Evolutionary conservation across 2,888 invertebrate genomes (phyloP).

Genomic region (Ptilodon capucinus): DNA sequence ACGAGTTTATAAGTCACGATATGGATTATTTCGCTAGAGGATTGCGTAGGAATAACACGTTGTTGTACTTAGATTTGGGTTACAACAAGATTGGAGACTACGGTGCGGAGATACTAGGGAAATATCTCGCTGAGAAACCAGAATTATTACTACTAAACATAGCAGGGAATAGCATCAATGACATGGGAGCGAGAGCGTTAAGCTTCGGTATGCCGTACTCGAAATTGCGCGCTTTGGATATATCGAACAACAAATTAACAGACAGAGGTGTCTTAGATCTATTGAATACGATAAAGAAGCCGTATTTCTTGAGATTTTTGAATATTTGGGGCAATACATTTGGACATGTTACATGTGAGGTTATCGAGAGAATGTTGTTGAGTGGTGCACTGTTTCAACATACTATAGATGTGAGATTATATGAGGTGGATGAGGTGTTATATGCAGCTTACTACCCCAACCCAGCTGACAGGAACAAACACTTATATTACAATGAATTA

Average conservation of each 20-base stretch:
- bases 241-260: conserved; percentile 80
- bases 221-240: conserved; percentile 80
- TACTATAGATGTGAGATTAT: conserved; percentile 62
- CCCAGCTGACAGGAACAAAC: conserved; percentile 74
- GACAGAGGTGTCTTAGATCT: conserved; percentile 79
- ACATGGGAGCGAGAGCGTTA: conserved; percentile 81
- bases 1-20: conserved; percentile 83
- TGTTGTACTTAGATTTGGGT: conserved; percentile 83
- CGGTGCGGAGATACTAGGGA: conserved; percentile 77
- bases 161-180: conserved; percentile 80
- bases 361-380: conserved; percentile 63
- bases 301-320: conserved; percentile 58
- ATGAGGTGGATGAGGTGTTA: conserved; percentile 56
- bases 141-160: conserved; percentile 77
- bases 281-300: conserved; percentile 82
- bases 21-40: conserved; percentile 80
- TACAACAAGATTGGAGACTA: conserved; percentile 84
- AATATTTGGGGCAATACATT: conserved; percentile 72
- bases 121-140: conserved; percentile 78
- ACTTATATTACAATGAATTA: conserved; percentile 79
- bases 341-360: conserved; percentile 61
- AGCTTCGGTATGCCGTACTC: conserved; percentile 82
- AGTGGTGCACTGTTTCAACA: conserved; percentile 63
- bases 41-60: conserved; percentile 69
- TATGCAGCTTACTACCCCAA: conserved; percentile 68